Conservation (phyloP, 2,797 vertebrate species). For the Myotis daubentonii region DNA sequence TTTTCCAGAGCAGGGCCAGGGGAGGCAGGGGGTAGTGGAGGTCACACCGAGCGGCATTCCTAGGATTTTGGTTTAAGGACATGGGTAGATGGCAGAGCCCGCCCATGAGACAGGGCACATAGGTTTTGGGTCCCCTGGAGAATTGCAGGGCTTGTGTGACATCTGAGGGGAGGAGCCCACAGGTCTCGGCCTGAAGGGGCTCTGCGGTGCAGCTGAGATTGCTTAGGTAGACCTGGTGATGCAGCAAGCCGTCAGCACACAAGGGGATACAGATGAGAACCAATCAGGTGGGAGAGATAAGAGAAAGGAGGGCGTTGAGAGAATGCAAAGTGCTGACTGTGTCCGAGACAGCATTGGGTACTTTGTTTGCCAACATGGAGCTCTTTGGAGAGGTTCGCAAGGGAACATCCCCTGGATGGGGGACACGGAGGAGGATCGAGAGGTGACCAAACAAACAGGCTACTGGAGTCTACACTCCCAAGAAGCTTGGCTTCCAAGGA, state of each 20-base stretch:
- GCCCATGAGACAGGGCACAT: not conserved
- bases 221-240: not conserved
- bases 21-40: not conserved
- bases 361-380: no score
- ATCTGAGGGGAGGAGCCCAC: not conserved
- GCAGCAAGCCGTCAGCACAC: not conserved
- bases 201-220: not conserved
- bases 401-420: no score
- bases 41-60: not conserved
- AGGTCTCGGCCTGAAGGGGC: not conserved
- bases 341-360: no score
- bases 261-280: not conserved
- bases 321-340: no score
- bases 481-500: not conserved
- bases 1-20: not conserved
- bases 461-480: no score
- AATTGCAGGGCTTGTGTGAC: not conserved
- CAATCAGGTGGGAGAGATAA: not conserved
- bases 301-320: no score
- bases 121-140: not conserved
- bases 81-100: not conserved
- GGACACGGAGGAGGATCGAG: no score
- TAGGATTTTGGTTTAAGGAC: not conserved
- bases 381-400: no score
- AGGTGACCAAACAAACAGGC: no score